These are phyloP conservation scores for Aurelia sp. DNA, from an alignment of 30 jellyfish, hydroid and myxozoan genomes.

Conservation along the genomic window DNA sequence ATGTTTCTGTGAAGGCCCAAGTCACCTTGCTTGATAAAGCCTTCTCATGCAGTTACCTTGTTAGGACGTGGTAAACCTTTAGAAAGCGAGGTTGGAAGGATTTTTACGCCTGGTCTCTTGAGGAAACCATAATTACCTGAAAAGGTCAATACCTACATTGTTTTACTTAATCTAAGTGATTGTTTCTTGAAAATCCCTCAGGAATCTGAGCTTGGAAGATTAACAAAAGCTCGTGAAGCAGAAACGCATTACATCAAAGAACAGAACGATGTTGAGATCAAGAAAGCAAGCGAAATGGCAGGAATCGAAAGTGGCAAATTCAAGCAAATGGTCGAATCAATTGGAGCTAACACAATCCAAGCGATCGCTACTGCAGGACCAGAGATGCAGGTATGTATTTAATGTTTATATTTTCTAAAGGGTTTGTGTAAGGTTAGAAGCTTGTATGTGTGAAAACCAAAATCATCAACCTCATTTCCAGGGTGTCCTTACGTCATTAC, in stretches of 20 bases:
- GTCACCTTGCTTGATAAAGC: too few relatives aligned
- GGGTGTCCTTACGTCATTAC: too few relatives aligned
- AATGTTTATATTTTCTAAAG: neutral
- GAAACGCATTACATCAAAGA: constrained; percentile 88
- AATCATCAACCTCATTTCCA: too few relatives aligned
- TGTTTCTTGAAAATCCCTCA: neutral
- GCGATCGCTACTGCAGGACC: constrained; percentile 98
- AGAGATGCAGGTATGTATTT: constrained; percentile 82
- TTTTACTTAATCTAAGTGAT: neutral
- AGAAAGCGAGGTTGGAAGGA: too few relatives aligned
- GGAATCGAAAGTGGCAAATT: constrained; percentile 83
- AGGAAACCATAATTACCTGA: too few relatives aligned
- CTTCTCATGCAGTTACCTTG: too few relatives aligned
- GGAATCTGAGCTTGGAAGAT: constrained; percentile 95
- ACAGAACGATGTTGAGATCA: constrained; percentile 92
- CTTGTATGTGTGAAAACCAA: too few relatives aligned
- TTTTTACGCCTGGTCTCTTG: too few relatives aligned
- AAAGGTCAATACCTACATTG: too few relatives aligned
- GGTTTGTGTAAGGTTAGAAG: too few relatives aligned
- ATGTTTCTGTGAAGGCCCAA: too few relatives aligned
- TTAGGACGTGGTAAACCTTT: too few relatives aligned
- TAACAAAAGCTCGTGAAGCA: constrained; percentile 95
- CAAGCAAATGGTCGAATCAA: constrained; percentile 93
- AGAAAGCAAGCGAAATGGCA: constrained; percentile 89
- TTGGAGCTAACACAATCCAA: constrained; percentile 92